A percentile compares a stretch with the other conserved stretches of the same genome.
phyloP scores from a whole-genome alignment of 2,113 vertebrate species.

The Delphinus delphis region DNA sequence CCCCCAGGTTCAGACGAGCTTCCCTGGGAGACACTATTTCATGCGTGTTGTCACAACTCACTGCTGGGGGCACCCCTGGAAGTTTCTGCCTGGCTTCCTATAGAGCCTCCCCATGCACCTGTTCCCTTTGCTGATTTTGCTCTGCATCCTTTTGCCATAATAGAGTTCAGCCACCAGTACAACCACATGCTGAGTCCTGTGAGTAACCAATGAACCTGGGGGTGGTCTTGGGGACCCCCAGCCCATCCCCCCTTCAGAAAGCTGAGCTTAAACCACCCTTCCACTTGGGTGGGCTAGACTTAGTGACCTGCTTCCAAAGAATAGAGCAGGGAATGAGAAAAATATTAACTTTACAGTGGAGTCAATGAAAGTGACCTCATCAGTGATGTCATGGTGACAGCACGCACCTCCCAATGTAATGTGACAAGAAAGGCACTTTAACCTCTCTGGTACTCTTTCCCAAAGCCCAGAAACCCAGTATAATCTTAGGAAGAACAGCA shows the following conservation, averaged over 20 bases:
- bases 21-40: not conserved
- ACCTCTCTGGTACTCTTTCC: not conserved
- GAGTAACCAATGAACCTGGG: not conserved
- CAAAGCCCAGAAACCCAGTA: not conserved
- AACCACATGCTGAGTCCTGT: not conserved
- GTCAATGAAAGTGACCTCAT: not conserved
- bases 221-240: not conserved
- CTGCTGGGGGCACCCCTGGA: not conserved
- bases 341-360: not conserved
- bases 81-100: not conserved
- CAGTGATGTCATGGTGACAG: not conserved
- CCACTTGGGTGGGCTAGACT: not conserved
- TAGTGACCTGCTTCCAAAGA: constrained; percentile 3
- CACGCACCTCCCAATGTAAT: not conserved
- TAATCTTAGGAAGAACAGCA: constrained; percentile 10
- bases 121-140: not conserved
- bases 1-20: not conserved
- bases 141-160: not conserved
- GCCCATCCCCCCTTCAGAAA: not conserved
- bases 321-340: not conserved
- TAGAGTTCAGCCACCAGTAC: not conserved
- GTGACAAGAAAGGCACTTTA: not conserved
- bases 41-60: not conserved
- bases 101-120: not conserved
- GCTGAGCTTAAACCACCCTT: not conserved